Evolutionary conservation across 2,888 invertebrate species (phyloP).

Genomic region (Galerucella pusilla): DNA sequence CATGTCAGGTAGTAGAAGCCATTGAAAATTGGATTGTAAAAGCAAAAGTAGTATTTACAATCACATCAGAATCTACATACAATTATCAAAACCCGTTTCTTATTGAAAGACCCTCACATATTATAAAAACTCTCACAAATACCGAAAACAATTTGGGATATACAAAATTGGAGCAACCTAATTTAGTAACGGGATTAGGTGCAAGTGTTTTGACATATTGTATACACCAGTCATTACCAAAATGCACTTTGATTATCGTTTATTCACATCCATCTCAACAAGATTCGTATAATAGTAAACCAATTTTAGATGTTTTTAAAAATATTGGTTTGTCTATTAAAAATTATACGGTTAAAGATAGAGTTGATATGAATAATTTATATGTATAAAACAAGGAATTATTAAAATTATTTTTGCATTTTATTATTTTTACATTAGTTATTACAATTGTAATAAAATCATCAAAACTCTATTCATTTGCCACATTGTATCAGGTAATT

Average conservation of each 20-base stretch:
- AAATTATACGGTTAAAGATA: conserved; percentile 37
- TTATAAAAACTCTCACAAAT: conserved; percentile 54
- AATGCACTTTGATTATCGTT: conserved; percentile 57
- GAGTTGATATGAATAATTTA: conserved; percentile 48
- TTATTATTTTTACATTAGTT: too few relatives aligned
- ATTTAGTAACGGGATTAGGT: conserved; percentile 60
- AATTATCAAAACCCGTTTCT: conserved; percentile 55
- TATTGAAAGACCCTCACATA: conserved; percentile 48
- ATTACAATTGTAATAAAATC: too few relatives aligned
- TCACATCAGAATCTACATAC: conserved; percentile 56
- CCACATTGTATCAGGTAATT: too few relatives aligned
- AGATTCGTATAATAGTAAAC: conserved; percentile 59
- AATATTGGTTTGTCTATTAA: conserved; percentile 47
- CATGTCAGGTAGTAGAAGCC: conserved; percentile 56
- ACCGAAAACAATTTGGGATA: conserved; percentile 44
- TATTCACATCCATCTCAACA: conserved; percentile 58
- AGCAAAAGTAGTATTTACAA: conserved; percentile 53
- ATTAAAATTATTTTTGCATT: neutral
- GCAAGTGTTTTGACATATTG: conserved; percentile 60
- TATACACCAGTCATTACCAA: conserved; percentile 48
- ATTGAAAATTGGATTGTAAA: conserved; percentile 55
- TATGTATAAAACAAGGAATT: conserved; percentile 48
- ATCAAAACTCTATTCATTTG: too few relatives aligned
- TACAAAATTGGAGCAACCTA: conserved; percentile 58
- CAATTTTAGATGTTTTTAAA: conserved; percentile 54